These are phyloP conservation scores for Kryphioiulus occultus DNA, from an alignment of 2,888 invertebrate species.

Conservation along the genomic window DNA sequence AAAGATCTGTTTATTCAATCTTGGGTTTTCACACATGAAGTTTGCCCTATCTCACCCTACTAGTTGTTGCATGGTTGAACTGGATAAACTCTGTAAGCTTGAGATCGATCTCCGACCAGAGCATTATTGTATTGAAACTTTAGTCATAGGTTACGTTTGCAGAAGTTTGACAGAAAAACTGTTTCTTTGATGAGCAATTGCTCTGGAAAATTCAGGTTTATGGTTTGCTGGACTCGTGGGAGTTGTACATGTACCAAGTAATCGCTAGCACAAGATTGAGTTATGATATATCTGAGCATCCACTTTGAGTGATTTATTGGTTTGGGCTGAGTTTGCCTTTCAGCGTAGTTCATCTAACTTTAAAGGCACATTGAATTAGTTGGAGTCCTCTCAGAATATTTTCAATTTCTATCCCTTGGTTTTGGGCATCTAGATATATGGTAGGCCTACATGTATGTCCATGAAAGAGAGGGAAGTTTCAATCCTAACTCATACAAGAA, in stretches of 20 bases:
- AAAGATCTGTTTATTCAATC: background rate
- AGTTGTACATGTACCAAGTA: background rate
- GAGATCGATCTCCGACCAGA: background rate
- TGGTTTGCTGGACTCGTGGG: background rate
- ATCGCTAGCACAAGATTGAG: background rate
- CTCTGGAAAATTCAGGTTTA: background rate
- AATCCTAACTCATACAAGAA: too few relatives aligned
- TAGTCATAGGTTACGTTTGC: background rate
- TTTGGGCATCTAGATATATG: too few relatives aligned
- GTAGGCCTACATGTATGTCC: too few relatives aligned
- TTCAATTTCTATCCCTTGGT: background rate
- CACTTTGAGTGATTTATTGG: background rate
- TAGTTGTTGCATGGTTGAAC: too few relatives aligned
- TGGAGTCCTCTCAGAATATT: background rate
- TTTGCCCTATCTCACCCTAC: background rate
- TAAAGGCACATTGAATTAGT: too few relatives aligned
- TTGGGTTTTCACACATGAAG: background rate
- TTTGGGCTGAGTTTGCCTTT: background rate
- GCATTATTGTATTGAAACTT: background rate
- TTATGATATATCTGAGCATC: background rate
- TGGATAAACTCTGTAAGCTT: background rate
- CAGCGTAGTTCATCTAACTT: too few relatives aligned
- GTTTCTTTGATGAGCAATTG: background rate
- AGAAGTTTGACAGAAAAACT: background rate
- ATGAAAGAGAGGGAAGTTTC: too few relatives aligned